A percentile compares a stretch with the other conserved stretches of the same genome.
Evolutionary conservation across 2,113 vertebrate genomes (phyloP).

Genomic region (Sphyrna mokarran): DNA sequence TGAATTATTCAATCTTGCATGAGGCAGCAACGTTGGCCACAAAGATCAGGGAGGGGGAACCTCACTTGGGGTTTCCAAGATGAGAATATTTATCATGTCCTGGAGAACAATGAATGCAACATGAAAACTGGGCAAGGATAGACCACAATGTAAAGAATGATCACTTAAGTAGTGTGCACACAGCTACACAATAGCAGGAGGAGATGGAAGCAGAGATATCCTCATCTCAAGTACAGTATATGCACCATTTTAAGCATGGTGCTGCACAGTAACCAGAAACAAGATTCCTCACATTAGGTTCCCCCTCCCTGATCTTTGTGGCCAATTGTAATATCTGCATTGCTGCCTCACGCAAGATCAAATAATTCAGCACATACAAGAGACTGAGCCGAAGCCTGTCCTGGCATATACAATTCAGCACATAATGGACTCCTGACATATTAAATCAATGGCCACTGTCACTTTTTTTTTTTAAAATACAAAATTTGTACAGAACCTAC

Average conservation of each 20-base stretch:
- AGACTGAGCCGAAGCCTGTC: not conserved
- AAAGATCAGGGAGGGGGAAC: not conserved
- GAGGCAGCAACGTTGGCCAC: not conserved
- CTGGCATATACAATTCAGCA: not conserved
- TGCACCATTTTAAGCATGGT: not conserved
- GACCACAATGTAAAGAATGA: not conserved
- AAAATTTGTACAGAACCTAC: not conserved
- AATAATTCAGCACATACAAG: not conserved
- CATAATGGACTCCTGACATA: not conserved
- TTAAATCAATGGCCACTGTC: not conserved
- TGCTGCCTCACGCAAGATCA: not conserved
- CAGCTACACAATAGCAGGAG: not conserved
- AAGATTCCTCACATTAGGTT: not conserved
- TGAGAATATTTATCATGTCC: not conserved
- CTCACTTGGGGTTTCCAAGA: not conserved
- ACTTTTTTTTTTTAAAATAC: not conserved
- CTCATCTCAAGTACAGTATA: not conserved
- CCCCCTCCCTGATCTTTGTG: not conserved
- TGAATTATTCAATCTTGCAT: not conserved
- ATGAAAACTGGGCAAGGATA: not conserved
- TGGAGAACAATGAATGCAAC: not conserved
- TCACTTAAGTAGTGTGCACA: not conserved
- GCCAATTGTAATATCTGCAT: not conserved
- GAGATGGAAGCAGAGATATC: not conserved
- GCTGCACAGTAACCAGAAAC: not conserved